Evolutionary conservation across 2,113 vertebrate genomes (phyloP).

Genomic region (Tamias sibiricus): DNA sequence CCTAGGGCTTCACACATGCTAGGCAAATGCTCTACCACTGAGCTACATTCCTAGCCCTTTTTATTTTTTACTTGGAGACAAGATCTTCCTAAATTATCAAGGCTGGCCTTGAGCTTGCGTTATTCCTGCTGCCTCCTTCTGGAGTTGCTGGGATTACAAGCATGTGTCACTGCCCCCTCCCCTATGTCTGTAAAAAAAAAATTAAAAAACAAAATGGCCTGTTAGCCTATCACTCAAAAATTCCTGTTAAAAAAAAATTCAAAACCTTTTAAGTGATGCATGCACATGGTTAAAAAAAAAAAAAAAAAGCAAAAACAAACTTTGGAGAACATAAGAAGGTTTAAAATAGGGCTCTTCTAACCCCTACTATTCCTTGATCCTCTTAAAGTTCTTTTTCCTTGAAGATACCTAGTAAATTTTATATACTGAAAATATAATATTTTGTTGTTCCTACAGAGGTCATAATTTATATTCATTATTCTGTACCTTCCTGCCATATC

Average conservation of each 20-base stretch:
- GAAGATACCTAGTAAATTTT: background rate
- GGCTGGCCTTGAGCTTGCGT: too few species aligned
- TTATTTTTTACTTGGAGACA: too few species aligned
- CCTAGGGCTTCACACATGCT: too few species aligned
- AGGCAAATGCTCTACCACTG: too few species aligned
- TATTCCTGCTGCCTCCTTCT: too few species aligned
- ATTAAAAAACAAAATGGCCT: background rate
- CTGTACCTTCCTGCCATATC: background rate
- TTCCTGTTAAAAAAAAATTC: background rate
- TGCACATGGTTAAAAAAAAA: background rate
- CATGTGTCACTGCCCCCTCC: too few species aligned
- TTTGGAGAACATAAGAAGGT: background rate
- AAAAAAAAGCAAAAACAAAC: background rate
- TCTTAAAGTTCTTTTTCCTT: background rate
- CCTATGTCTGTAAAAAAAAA: background rate
- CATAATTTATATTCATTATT: background rate
- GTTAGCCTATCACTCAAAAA: background rate
- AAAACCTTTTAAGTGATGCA: background rate
- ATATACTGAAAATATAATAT: background rate
- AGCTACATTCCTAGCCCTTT: too few species aligned
- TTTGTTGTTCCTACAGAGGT: conserved; percentile 18
- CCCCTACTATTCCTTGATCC: background rate
- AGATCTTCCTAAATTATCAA: too few species aligned
- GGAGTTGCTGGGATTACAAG: too few species aligned
- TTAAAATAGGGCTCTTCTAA: background rate